Percentiles rank a stretch among this genome's conserved stretches.
These are phyloP conservation scores for Colletes latitarsis DNA, from an alignment of 1,140 invertebrate genomes.

Conservation along the genomic window DNA sequence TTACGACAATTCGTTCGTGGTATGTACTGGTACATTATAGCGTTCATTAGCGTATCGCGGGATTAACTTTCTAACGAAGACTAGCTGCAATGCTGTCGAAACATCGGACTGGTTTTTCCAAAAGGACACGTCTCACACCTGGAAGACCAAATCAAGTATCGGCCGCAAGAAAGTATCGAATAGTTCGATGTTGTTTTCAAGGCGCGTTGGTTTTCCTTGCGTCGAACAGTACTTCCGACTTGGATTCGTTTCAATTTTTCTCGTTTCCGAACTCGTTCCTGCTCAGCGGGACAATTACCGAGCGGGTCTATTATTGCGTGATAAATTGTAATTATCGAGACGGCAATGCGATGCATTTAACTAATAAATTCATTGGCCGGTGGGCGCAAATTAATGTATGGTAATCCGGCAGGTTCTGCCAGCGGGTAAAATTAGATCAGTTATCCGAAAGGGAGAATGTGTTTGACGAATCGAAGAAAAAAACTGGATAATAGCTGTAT, in stretches of 20 bases:
- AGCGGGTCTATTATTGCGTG: slow-evolving; percentile 57
- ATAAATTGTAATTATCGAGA: slow-evolving; percentile 65
- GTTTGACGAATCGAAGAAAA: slow-evolving; percentile 53
- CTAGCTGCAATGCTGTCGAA: no score
- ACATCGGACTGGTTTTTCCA: no score
- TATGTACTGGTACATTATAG: no score
- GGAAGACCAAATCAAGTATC: no score
- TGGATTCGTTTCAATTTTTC: background rate
- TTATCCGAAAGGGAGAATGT: slow-evolving; percentile 32
- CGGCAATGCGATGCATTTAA: slow-evolving; percentile 61
- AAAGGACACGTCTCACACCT: no score
- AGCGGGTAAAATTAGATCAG: slow-evolving; percentile 58
- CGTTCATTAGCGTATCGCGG: no score
- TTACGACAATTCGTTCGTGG: no score
- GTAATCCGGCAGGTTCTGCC: slow-evolving; percentile 60
- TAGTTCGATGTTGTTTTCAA: no score
- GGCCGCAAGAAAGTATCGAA: no score
- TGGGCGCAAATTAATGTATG: slow-evolving; percentile 66
- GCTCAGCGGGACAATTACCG: slow-evolving; percentile 49
- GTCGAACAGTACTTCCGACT: background rate
- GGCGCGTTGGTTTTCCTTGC: background rate
- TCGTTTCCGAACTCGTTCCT: background rate
- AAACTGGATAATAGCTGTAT: slow-evolving; percentile 49
- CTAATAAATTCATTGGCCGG: slow-evolving; percentile 65
- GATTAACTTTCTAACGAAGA: no score